These are phyloP conservation scores for Pogonomyrmex californicus DNA, from an alignment of 1,140 invertebrate genomes.

Conservation along the genomic window DNA sequence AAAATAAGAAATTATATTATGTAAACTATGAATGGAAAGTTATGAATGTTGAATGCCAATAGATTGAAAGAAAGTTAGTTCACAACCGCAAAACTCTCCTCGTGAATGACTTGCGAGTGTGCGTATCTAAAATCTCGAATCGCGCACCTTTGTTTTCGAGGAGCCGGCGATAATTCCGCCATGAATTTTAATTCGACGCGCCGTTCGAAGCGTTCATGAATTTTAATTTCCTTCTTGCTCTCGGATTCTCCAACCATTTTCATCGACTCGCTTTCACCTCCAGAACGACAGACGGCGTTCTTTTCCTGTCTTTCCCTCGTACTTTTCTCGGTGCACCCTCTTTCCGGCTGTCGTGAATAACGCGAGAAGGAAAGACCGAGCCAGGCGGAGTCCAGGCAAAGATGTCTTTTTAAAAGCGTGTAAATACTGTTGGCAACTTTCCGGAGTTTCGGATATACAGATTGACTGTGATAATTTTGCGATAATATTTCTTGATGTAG, in stretches of 20 bases:
- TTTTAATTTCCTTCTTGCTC: conserved; percentile 79
- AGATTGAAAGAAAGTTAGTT: conserved; percentile 13
- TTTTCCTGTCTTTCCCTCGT: not conserved
- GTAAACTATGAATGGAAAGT: not conserved
- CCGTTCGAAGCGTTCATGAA: conserved; percentile 79
- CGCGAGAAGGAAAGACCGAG: conserved; percentile 8
- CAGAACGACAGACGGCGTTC: not conserved
- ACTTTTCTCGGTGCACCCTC: conserved; percentile 5
- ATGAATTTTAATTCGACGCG: conserved; percentile 81
- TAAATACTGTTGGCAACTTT: conserved; percentile 20
- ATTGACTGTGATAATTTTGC: not conserved
- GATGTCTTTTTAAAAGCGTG: conserved; percentile 13
- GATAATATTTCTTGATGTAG: not conserved
- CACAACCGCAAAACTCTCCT: conserved; percentile 53
- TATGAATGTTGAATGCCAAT: not conserved
- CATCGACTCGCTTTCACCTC: conserved; percentile 43
- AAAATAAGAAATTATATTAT: conserved; percentile 22
- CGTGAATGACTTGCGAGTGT: conserved; percentile 69
- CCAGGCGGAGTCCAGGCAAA: not conserved
- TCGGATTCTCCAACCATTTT: conserved; percentile 58
- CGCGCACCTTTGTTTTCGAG: conserved; percentile 77
- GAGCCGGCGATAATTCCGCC: conserved; percentile 75
- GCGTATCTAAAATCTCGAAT: conserved; percentile 56
- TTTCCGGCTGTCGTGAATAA: conserved; percentile 2
- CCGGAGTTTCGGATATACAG: not conserved